phyloP scores from a whole-genome alignment of 2,888 invertebrate species.

The Tortricodes alternella region DNA sequence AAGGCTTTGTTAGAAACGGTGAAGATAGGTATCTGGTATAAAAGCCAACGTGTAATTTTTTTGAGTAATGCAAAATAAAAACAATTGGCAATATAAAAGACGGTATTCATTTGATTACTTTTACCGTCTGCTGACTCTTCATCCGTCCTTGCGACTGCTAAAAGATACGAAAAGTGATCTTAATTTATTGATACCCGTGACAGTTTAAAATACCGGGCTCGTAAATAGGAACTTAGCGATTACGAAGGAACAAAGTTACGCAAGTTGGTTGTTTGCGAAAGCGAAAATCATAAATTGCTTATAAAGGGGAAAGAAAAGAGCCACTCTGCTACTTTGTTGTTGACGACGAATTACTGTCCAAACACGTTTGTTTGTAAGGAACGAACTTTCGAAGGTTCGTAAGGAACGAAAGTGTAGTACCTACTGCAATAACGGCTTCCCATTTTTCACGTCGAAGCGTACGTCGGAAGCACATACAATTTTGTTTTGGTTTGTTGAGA shows the following conservation, averaged over 20 bases:
- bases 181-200: too few species aligned
- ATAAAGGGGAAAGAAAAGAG: slow-evolving; percentile 38
- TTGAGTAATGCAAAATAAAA: too few species aligned
- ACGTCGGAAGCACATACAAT: too few species aligned
- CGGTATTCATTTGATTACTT: too few species aligned
- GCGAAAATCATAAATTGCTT: slow-evolving; percentile 50
- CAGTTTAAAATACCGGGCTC: background rate
- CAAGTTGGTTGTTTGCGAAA: slow-evolving; percentile 41
- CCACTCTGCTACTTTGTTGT: slow-evolving; percentile 45
- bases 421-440: slow-evolving; percentile 4
- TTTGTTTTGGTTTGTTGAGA: too few species aligned
- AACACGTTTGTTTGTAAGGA: slow-evolving; percentile 20
- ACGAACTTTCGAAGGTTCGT: slow-evolving; percentile 48
- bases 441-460: slow-evolving; percentile 19
- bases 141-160: too few species aligned
- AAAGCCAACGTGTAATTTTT: too few species aligned
- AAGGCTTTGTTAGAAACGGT: slow-evolving; percentile 18
- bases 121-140: too few species aligned
- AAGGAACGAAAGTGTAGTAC: too few species aligned
- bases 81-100: too few species aligned
- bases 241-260: slow-evolving; percentile 35
- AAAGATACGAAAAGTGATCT: too few species aligned
- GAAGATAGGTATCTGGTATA: slow-evolving; percentile 6
- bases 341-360: slow-evolving; percentile 32
- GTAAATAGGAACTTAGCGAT: slow-evolving; percentile 11